Evolutionary conservation across 2,113 vertebrate species (phyloP).

Genomic region (Arizona elegans): DNA sequence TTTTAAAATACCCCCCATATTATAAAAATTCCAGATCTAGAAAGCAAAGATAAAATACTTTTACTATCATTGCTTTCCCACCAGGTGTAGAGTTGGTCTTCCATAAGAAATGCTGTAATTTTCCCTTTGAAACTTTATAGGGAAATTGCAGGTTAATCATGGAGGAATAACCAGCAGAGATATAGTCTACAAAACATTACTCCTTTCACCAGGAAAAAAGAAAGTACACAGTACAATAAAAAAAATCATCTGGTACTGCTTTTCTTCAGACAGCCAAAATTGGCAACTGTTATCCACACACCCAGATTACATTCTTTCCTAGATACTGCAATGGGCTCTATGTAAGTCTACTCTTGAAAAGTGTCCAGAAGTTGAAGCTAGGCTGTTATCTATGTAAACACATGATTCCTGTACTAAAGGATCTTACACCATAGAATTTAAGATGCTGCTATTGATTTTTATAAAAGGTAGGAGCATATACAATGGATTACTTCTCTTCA

Average conservation of each 20-base stretch:
- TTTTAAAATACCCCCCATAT: background rate
- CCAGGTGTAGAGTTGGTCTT: slow-evolving; percentile 1
- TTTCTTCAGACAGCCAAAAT: background rate
- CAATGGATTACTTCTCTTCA: background rate
- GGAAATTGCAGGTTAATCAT: background rate
- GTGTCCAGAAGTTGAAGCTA: background rate
- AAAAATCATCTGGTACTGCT: background rate
- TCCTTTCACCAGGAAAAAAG: background rate
- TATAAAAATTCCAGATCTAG: slow-evolving; percentile 13
- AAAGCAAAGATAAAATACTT: slow-evolving; percentile 8
- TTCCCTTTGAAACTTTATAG: background rate
- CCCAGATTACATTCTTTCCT: background rate
- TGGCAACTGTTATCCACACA: background rate
- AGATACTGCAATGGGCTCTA: background rate
- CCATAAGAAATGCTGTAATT: slow-evolving; percentile 14
- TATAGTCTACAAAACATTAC: background rate
- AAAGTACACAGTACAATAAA: background rate
- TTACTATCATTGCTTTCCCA: slow-evolving; percentile 7
- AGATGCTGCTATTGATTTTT: background rate
- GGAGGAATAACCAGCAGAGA: background rate
- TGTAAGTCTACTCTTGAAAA: background rate
- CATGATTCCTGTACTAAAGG: background rate
- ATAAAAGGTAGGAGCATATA: background rate
- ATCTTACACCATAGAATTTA: background rate
- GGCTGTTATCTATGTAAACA: background rate